Evolutionary conservation across 2,797 vertebrate species (phyloP), one percentile per base, ranked within the genome.

Genomic region (Sorex maritimensis): DNA sequence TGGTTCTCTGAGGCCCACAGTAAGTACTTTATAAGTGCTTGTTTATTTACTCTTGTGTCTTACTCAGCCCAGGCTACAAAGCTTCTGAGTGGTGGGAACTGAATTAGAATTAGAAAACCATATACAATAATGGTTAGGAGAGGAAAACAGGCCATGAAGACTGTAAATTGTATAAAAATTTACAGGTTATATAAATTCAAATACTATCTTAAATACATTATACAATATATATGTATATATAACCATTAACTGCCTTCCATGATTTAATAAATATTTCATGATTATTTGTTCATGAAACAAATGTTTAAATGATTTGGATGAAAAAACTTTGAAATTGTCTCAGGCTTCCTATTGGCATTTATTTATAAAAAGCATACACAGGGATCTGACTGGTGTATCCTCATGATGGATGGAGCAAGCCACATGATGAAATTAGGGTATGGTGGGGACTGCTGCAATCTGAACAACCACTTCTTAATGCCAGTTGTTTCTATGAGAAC

Each of bases 11-110:
- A 69, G 24, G 11, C 67, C 69, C 46, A 34, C 12, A 3, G 8
- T 26, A 21, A 69, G 28, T 17, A 17, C 12, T 74, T 69, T 61
- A 12, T 1, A 52, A 63, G n/a, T 21, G n/a, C 55, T 85, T 28
- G 88, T n/a, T 91, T 81, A 81, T 61, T 78, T 28, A 71, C 24
- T n/a, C 30, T 49, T n/a, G 21, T 77, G 44, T 81, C 38, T 90
- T 83, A 65, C 15, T 82, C 65, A 8, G 8, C 11, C 19, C 78
- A 65, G 19, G 75, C 72, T 34, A 85, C 5, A 79, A 24, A 74
- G 26, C 15, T 89, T 89, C 38, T 80, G 21, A 83, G 26, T 44
- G 26, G 7, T 30, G 63, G 46, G 80, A 80, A 7, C 78, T 28
- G 13, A 85, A 44, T 81, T 55, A 28, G 34, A 81, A 85, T 52